phyloP scores from a whole-genome alignment of 2,113 vertebrate species.

The Manacus vitellinus region DNA sequence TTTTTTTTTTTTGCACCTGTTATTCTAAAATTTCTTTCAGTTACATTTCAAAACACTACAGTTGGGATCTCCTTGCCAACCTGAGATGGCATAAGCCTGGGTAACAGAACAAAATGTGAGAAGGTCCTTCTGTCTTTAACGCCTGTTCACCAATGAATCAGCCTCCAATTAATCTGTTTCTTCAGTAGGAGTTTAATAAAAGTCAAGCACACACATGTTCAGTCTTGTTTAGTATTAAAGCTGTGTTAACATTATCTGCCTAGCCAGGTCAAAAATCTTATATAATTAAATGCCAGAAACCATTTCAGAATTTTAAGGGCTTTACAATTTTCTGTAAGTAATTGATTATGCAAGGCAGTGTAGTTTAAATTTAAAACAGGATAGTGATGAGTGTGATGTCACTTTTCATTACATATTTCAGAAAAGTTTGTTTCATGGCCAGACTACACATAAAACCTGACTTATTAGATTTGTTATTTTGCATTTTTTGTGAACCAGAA shows the following conservation, averaged over 20 bases:
- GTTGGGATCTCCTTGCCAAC: conserved; percentile 88
- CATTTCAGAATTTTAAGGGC: conserved; percentile 71
- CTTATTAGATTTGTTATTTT: conserved; percentile 70
- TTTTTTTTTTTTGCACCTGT: conserved; percentile 83
- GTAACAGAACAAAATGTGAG: conserved; percentile 88
- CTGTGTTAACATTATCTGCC: conserved; percentile 79
- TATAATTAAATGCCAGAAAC: conserved; percentile 80
- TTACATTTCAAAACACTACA: conserved; percentile 87
- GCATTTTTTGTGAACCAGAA: conserved; percentile 69
- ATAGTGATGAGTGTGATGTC: conserved; percentile 63
- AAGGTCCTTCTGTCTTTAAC: conserved; percentile 87
- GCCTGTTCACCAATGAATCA: conserved; percentile 86
- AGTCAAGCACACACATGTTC: conserved; percentile 87
- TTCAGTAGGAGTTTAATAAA: conserved; percentile 92
- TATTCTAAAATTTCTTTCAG: conserved; percentile 87
- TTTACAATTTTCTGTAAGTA: conserved; percentile 72
- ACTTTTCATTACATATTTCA: conserved; percentile 68
- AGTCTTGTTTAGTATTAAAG: conserved; percentile 82
- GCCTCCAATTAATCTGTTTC: conserved; percentile 93
- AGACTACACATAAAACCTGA: conserved; percentile 64
- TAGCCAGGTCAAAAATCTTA: conserved; percentile 84
- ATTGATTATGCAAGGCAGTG: conserved; percentile 73
- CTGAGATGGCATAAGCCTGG: conserved; percentile 88
- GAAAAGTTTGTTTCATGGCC: conserved; percentile 73
- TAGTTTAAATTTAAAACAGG: conserved; percentile 70